These are phyloP conservation scores for Catharus bicknelli DNA, from an alignment of 2,113 vertebrate species.

Conservation along the genomic window DNA sequence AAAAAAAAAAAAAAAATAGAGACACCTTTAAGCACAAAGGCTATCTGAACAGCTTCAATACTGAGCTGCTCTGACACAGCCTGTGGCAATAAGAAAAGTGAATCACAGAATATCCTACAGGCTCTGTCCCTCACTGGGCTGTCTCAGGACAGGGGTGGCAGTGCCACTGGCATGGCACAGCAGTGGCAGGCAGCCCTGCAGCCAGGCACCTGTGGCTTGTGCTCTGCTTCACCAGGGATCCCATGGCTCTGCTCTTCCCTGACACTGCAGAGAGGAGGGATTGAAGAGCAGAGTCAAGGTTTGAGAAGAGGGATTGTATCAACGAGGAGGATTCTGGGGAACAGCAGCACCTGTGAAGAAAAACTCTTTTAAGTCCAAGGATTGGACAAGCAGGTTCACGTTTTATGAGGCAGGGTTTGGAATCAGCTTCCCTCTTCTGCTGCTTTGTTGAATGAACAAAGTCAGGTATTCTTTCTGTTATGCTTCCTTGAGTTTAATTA, in stretches of 20 bases:
- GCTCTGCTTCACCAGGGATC: not conserved
- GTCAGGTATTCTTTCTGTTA: not conserved
- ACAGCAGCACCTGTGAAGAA: not conserved
- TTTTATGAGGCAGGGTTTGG: not conserved
- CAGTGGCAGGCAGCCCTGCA: accelerated
- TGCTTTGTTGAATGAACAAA: not conserved
- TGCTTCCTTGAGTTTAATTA: not conserved
- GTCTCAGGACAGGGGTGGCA: not conserved
- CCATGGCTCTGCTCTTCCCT: accelerated
- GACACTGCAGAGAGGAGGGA: not conserved
- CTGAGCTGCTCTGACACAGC: not conserved
- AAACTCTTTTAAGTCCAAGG: not conserved
- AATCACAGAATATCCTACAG: not conserved
- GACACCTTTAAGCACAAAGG: not conserved
- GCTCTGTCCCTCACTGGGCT: not conserved
- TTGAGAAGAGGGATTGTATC: not conserved
- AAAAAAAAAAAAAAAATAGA: not conserved
- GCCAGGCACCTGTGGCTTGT: accelerated
- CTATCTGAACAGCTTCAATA: not conserved
- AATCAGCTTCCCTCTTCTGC: accelerated
- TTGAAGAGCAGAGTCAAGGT: not conserved
- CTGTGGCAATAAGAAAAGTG: not conserved
- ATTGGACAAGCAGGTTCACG: not conserved
- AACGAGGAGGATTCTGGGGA: not conserved
- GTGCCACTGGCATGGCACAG: not conserved